phyloP scores from a whole-genome alignment of 2,113 vertebrate species.

The Callithrix jacchus region DNA sequence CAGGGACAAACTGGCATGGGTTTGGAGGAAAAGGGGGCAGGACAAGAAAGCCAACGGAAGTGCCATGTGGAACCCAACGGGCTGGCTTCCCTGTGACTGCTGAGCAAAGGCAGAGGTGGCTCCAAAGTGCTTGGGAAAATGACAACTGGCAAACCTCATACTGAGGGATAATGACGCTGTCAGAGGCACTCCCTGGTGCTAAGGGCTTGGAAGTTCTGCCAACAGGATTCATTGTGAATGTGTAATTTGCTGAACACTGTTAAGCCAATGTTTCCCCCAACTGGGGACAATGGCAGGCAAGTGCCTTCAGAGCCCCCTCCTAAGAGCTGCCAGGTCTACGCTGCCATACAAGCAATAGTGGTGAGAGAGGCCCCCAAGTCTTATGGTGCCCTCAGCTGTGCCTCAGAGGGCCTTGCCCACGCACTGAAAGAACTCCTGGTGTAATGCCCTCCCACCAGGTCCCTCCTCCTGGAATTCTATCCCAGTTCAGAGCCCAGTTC shows the following conservation, averaged over 20 bases:
- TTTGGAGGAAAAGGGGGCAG: not conserved
- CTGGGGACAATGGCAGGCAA: not conserved
- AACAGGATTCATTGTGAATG: conserved; percentile 6
- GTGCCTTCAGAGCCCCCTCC: not conserved
- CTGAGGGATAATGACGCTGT: conserved; percentile 13
- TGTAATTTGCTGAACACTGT: conserved; percentile 33
- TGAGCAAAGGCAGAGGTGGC: not conserved
- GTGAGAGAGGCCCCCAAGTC: not conserved
- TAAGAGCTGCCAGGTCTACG: not conserved
- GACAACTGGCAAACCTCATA: conserved; percentile 45
- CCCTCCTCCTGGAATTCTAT: not conserved
- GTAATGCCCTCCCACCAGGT: no score
- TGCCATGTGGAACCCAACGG: not conserved
- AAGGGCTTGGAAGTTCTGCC: conserved; percentile 27
- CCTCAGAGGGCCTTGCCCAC: not conserved
- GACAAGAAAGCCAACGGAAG: not conserved
- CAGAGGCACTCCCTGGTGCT: conserved; percentile 29
- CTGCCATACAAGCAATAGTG: not conserved
- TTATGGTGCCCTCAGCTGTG: not conserved
- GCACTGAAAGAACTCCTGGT: accelerated
- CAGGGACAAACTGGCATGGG: not conserved
- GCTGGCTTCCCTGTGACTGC: not conserved
- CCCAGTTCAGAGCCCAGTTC: not conserved
- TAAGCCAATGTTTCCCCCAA: conserved; percentile 19
- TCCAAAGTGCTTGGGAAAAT: conserved; percentile 11